Percentiles rank a stretch among this genome's conserved stretches.
Evolutionary conservation across 2,888 invertebrate species (phyloP).

Genomic region (Labia minor): DNA sequence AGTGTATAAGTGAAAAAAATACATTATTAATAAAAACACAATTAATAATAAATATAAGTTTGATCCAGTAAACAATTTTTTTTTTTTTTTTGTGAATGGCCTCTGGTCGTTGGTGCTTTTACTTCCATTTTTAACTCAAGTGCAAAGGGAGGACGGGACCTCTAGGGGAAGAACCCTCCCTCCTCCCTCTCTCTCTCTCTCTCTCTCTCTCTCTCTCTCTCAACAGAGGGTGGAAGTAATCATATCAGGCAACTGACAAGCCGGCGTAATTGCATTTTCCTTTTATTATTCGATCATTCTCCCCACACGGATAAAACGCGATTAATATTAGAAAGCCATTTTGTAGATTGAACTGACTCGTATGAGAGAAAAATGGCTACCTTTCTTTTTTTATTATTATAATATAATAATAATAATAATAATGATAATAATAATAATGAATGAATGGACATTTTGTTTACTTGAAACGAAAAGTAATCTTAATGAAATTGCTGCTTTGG

Average conservation of each 20-base stretch:
- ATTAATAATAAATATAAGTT: no score
- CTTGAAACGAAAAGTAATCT: not conserved
- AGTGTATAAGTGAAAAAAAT: no score
- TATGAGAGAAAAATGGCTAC: not conserved
- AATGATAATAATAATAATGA: no score
- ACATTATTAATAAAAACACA: no score
- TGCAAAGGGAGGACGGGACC: not conserved
- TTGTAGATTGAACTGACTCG: slow-evolving; percentile 25
- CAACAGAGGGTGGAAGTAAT: not conserved
- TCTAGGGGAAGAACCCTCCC: not conserved
- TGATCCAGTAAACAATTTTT: no score
- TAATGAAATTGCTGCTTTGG: not conserved
- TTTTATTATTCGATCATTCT: slow-evolving; percentile 13
- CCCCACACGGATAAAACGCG: slow-evolving; percentile 19
- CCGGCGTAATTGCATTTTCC: slow-evolving; percentile 3
- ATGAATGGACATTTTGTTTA: not conserved
- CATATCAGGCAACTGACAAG: slow-evolving; percentile 13
- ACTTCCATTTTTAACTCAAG: not conserved
- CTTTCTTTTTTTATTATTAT: not conserved
- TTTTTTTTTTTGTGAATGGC: no score
- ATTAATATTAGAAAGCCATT: slow-evolving; percentile 27
- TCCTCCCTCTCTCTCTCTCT: not conserved
- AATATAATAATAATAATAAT: not conserved
- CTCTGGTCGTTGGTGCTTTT: not conserved
- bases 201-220: not conserved